These are phyloP conservation scores for Eueides isabella DNA, from an alignment of 1,140 invertebrate species.

Conservation along the genomic window DNA sequence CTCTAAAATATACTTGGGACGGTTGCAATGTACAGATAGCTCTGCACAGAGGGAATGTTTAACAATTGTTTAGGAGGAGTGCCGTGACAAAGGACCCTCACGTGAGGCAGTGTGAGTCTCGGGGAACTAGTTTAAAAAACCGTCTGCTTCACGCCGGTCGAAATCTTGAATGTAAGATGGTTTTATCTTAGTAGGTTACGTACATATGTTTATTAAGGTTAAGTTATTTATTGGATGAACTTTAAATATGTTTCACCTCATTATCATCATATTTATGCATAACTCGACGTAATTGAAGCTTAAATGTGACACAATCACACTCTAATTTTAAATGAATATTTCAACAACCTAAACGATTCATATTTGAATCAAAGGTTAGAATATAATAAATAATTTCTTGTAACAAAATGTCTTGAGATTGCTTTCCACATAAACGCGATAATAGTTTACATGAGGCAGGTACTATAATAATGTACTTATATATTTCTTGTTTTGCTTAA, in stretches of 20 bases:
- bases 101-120: constrained; percentile 48
- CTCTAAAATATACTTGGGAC: background rate
- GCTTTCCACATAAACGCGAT: too few relatives aligned
- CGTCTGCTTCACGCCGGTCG: constrained; percentile 33
- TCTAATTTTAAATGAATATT: background rate
- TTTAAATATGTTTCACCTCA: constrained; percentile 15
- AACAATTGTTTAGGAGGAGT: constrained; percentile 61
- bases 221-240: constrained; percentile 25
- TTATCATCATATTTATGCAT: background rate
- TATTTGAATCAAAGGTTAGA: too few relatives aligned
- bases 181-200: constrained; percentile 43
- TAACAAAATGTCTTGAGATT: too few relatives aligned
- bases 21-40: constrained; percentile 32
- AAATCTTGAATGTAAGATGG: constrained; percentile 33
- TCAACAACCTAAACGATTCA: too few relatives aligned
- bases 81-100: constrained; percentile 65
- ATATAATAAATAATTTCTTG: too few relatives aligned
- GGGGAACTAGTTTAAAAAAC: constrained; percentile 49
- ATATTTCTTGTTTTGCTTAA: too few relatives aligned
- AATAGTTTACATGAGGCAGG: too few relatives aligned
- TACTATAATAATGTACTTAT: too few relatives aligned
- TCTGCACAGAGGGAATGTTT: constrained; percentile 47
- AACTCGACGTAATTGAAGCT: background rate
- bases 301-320: too few relatives aligned
- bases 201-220: constrained; percentile 36